Conservation (phyloP, 2,113 vertebrate genomes). For the Solenodon paradoxus region DNA sequence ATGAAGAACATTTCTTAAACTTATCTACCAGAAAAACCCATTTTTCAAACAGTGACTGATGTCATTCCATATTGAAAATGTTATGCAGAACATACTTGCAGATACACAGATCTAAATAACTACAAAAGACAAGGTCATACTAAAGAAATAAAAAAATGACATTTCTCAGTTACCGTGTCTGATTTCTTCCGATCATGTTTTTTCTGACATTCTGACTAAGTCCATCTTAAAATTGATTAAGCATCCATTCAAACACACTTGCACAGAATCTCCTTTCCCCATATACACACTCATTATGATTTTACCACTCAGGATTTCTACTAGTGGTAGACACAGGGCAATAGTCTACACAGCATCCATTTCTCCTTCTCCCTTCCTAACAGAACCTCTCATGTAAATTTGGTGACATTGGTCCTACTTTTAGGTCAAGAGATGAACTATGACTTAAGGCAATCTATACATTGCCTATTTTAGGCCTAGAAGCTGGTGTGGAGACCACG, state of each 20-base stretch:
- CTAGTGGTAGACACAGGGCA: not conserved
- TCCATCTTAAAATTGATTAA: not conserved
- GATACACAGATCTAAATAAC: not conserved
- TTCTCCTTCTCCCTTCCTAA: not conserved
- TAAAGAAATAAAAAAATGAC: not conserved
- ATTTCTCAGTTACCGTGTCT: not conserved
- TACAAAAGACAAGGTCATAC: not conserved
- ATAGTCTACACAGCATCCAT: not conserved
- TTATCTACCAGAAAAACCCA: not conserved
- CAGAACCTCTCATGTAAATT: not conserved
- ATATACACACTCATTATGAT: not conserved
- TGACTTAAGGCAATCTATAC: not conserved
- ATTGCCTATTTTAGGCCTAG: not conserved
- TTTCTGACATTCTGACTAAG: not conserved
- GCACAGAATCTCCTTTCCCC: not conserved
- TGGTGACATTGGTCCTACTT: not conserved
- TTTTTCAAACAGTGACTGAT: not conserved
- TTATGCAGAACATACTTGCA: not conserved
- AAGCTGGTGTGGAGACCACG: not conserved
- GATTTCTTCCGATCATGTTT: not conserved
- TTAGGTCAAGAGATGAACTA: not conserved
- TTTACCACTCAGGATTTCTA: not conserved
- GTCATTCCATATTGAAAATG: not conserved
- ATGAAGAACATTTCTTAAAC: not conserved
- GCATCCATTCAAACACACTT: not conserved